Evolutionary conservation across 2,888 invertebrate species (phyloP).

Genomic region (Ophioninae sp.): DNA sequence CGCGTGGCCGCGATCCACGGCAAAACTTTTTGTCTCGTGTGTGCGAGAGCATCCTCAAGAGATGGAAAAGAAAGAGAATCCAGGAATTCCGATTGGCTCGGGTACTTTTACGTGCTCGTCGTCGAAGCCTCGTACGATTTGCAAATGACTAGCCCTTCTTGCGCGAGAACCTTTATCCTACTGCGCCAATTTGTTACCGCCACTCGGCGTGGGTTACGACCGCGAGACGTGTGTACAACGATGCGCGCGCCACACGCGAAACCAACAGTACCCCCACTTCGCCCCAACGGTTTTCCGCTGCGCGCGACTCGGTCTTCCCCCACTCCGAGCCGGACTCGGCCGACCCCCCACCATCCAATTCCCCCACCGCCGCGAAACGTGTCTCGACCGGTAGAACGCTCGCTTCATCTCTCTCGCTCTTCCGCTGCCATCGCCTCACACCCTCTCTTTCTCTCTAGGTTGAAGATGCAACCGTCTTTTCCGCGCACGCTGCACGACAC

Average conservation of each 20-base stretch:
- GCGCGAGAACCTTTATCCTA: constrained; percentile 20
- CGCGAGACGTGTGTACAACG: constrained; percentile 1
- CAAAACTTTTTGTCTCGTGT: neutral
- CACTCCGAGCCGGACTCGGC: constrained; percentile 45
- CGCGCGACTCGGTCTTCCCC: constrained; percentile 1
- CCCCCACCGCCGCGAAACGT: neutral
- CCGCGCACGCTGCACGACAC: neutral
- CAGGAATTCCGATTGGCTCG: constrained; percentile 2
- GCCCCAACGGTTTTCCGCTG: too few species aligned
- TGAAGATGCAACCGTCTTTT: neutral
- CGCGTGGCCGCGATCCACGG: neutral
- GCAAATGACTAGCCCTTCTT: constrained; percentile 2
- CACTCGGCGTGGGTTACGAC: constrained; percentile 20
- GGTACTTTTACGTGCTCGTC: constrained; percentile 9
- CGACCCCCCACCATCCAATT: neutral
- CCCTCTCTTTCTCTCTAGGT: too few species aligned
- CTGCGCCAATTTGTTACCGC: constrained; percentile 32
- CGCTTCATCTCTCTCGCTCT: neutral
- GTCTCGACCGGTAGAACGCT: neutral
- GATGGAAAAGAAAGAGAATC: neutral
- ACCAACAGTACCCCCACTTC: neutral
- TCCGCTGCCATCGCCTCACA: neutral
- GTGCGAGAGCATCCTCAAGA: neutral
- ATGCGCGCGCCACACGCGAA: constrained; percentile 36
- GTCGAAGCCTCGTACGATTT: neutral